Evolutionary conservation across 2,888 invertebrate genomes (phyloP).

Genomic region (Belgica antarctica): DNA sequence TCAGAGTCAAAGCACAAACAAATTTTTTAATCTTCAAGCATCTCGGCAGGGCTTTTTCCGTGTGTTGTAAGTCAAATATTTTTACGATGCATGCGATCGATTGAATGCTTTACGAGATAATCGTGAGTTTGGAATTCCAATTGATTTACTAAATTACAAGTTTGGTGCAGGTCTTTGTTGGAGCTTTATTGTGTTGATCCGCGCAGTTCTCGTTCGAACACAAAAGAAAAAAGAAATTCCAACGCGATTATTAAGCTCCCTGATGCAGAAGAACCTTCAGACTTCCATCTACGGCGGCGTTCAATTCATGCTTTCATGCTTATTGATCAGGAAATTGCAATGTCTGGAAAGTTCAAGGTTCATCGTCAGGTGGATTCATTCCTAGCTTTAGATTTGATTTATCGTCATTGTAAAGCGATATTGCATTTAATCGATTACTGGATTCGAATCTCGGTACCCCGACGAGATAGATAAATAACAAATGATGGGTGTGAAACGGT

Average conservation of each 20-base stretch:
- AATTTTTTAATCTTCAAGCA: not conserved
- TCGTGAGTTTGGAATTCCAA: slow-evolving; percentile 17
- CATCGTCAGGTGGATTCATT: slow-evolving; percentile 14
- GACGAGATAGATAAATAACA: slow-evolving; percentile 2
- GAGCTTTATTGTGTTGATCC: not conserved
- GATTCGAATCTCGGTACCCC: not conserved
- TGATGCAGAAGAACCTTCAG: not conserved
- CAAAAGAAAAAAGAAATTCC: slow-evolving; percentile 19
- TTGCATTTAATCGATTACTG: not conserved
- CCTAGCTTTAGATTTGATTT: not conserved
- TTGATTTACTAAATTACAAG: slow-evolving; percentile 11
- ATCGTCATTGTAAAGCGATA: not conserved
- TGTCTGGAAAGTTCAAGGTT: slow-evolving; percentile 18
- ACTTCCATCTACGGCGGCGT: not conserved
- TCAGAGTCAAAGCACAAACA: no score
- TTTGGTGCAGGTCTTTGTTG: not conserved
- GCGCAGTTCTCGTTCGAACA: not conserved
- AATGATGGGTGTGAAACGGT: not conserved
- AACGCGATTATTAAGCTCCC: slow-evolving; percentile 7
- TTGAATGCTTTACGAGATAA: not conserved
- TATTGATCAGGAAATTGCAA: slow-evolving; percentile 21
- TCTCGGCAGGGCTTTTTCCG: no score
- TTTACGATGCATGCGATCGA: not conserved
- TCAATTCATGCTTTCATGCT: not conserved
- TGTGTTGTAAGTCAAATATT: slow-evolving; percentile 16